Evolutionary conservation across 2,888 invertebrate genomes (phyloP).

Genomic region (Polia nebulosa): DNA sequence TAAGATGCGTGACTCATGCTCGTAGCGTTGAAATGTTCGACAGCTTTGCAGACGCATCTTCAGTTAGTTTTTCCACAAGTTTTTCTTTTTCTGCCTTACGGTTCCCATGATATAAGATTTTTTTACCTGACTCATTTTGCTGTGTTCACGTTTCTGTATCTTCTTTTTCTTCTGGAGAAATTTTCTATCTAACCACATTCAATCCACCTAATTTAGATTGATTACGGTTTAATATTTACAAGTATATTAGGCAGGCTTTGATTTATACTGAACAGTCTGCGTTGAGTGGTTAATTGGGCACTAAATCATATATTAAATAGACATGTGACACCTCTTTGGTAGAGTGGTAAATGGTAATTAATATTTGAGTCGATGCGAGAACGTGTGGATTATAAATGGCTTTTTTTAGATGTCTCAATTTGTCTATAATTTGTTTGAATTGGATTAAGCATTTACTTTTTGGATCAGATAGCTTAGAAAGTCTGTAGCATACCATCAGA

Average conservation of each 20-base stretch:
- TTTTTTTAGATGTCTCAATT: conserved; percentile 22
- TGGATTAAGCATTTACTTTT: background rate
- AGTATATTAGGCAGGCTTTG: conserved; percentile 17
- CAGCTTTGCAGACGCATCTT: background rate
- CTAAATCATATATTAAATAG: conserved; percentile 60
- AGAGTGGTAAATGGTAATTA: conserved; percentile 36
- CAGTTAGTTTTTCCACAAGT: background rate
- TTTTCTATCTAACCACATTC: background rate
- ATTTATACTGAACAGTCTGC: conserved; percentile 29
- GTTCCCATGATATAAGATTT: background rate
- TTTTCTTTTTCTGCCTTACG: background rate
- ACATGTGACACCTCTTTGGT: conserved; percentile 42
- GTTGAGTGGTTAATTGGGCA: conserved; percentile 55
- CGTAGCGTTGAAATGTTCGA: conserved; percentile 1
- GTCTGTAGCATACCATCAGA: no score
- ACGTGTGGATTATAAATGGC: conserved; percentile 28
- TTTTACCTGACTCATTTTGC: background rate
- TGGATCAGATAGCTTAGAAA: background rate
- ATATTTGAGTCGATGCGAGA: conserved; percentile 28
- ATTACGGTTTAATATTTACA: conserved; percentile 23
- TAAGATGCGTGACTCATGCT: conserved; percentile 18
- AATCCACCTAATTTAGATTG: conserved; percentile 30
- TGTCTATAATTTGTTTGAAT: background rate
- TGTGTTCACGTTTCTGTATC: background rate
- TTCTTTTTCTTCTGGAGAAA: background rate